Evolutionary conservation across 1,140 invertebrate genomes (phyloP).

Genomic region (Coptotermes formosanus): DNA sequence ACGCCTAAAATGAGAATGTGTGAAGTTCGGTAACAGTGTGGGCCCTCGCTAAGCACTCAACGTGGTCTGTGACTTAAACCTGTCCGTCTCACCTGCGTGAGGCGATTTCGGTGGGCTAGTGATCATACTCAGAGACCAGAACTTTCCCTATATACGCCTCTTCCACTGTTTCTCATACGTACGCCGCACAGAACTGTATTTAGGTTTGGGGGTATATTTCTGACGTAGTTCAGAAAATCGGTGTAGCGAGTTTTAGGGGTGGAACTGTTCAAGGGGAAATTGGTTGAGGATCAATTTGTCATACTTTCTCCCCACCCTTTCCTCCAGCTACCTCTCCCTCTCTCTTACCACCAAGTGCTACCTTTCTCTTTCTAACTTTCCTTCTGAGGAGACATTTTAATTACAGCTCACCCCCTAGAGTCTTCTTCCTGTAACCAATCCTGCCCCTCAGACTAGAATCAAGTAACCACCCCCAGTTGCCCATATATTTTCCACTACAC

Average conservation of each 20-base stretch:
- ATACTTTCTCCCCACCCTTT: slow-evolving; percentile 15
- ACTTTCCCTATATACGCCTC: too few relatives aligned
- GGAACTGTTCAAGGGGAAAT: slow-evolving; percentile 3
- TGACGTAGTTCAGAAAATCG: too few relatives aligned
- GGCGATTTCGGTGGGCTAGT: neutral
- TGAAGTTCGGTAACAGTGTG: too few relatives aligned
- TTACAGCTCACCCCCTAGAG: neutral
- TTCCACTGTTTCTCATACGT: neutral
- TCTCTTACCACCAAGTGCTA: neutral
- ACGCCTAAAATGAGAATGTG: too few relatives aligned
- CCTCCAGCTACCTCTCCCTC: neutral
- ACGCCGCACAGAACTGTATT: neutral
- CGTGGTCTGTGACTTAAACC: neutral
- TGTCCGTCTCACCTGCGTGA: neutral
- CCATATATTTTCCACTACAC: slow-evolving; percentile 29
- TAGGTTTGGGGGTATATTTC: neutral
- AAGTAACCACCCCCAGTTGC: neutral
- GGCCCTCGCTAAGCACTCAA: too few relatives aligned
- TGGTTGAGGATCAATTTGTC: slow-evolving; percentile 28
- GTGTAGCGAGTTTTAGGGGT: neutral
- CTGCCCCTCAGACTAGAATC: neutral
- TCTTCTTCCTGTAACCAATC: neutral
- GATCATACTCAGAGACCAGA: too few relatives aligned
- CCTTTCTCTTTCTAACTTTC: slow-evolving; percentile 25
- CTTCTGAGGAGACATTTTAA: slow-evolving; percentile 30